phyloP scores from a whole-genome alignment of 1,140 invertebrate species.

The Anoplophora glabripennis region DNA sequence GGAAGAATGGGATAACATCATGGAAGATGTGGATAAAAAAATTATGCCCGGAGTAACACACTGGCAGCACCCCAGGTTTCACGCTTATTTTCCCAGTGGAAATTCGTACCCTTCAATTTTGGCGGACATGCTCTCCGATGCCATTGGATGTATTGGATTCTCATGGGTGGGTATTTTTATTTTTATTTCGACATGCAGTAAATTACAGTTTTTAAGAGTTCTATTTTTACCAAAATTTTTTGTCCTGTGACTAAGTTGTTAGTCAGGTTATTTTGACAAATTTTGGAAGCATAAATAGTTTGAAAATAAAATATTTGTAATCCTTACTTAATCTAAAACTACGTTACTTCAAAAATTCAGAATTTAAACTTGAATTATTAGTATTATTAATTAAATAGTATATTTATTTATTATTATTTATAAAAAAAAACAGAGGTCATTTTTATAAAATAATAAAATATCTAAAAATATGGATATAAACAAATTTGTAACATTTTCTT shows the following conservation, averaged over 20 bases:
- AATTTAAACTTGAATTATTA: too few species aligned
- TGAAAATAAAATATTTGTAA: neutral
- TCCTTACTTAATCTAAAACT: too few species aligned
- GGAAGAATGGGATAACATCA: constrained; percentile 82
- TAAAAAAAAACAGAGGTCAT: neutral
- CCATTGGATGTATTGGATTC: constrained; percentile 91
- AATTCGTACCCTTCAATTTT: constrained; percentile 93
- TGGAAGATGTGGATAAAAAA: constrained; percentile 83
- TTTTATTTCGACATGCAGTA: neutral
- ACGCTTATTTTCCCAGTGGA: constrained; percentile 94
- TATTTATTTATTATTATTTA: neutral
- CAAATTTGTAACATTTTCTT: too few species aligned
- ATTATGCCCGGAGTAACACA: constrained; percentile 95
- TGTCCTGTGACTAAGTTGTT: too few species aligned
- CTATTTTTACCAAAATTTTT: neutral
- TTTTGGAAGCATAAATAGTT: neutral
- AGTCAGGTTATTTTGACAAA: neutral
- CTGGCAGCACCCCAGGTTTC: constrained; percentile 95
- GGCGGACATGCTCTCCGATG: constrained; percentile 89
- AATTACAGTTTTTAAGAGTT: neutral
- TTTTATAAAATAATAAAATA: neutral
- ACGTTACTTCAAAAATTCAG: too few species aligned
- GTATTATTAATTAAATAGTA: too few species aligned
- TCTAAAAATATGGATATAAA: neutral
- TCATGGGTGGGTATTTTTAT: constrained; percentile 75